A percentile compares a stretch with the other conserved stretches of the same genome.
These are phyloP conservation scores for Aphrophora alni DNA, from an alignment of 2,888 invertebrate species.

Conservation along the genomic window DNA sequence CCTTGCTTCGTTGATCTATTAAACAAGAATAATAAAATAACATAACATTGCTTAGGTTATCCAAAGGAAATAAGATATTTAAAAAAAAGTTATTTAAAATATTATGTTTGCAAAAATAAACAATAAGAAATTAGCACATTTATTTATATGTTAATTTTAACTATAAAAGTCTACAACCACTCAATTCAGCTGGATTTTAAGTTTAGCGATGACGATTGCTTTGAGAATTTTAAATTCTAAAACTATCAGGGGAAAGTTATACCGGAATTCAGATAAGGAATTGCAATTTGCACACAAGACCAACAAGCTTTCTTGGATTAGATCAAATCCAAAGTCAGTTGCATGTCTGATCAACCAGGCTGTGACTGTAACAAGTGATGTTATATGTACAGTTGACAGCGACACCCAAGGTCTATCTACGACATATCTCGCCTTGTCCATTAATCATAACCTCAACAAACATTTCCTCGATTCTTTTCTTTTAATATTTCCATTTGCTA, in stretches of 20 bases:
- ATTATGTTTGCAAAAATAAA: too few relatives aligned
- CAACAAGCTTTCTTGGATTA: not conserved
- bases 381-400: not conserved
- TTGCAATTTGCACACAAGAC: not conserved
- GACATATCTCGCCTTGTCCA: not conserved
- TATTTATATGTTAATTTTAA: too few relatives aligned
- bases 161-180: too few relatives aligned
- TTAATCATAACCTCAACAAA: constrained; percentile 2
- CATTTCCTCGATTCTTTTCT: not conserved
- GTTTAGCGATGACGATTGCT: too few relatives aligned
- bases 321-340: not conserved
- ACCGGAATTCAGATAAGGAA: not conserved
- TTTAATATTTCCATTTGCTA: not conserved
- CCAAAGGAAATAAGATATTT: too few relatives aligned
- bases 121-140: too few relatives aligned
- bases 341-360: not conserved
- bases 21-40: too few relatives aligned
- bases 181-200: too few relatives aligned
- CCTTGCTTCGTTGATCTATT: too few relatives aligned
- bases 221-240: not conserved
- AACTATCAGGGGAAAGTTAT: not conserved
- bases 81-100: too few relatives aligned
- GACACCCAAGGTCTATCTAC: not conserved
- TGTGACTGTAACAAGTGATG: not conserved
- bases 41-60: too few relatives aligned